Percentiles rank a stretch among this genome's conserved stretches.
Evolutionary conservation across 1,140 invertebrate genomes (phyloP).

Genomic region (Dufourea novaeangliae): DNA sequence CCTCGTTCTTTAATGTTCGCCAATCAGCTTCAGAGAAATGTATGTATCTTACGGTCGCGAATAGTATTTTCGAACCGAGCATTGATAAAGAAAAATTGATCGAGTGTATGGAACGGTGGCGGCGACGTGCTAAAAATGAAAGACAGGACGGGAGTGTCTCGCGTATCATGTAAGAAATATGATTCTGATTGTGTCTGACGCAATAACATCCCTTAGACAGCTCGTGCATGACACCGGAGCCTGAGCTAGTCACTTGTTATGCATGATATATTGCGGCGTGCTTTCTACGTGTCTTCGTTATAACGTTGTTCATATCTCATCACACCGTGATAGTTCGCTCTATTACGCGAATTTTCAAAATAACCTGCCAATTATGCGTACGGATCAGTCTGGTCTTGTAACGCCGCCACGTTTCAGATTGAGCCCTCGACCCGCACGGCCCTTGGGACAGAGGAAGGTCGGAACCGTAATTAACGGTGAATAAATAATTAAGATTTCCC

Average conservation of each 20-base stretch:
- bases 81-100: conserved; percentile 39
- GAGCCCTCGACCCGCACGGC: background rate
- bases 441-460: background rate
- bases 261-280: conserved; percentile 67
- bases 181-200: conserved; percentile 62
- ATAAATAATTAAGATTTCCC: background rate
- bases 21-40: no score
- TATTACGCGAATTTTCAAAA: conserved; percentile 64
- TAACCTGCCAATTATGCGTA: conserved; percentile 53
- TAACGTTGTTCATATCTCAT: conserved; percentile 62
- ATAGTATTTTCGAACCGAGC: background rate
- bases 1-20: no score
- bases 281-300: conserved; percentile 71
- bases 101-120: background rate
- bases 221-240: conserved; percentile 55
- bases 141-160: conserved; percentile 41
- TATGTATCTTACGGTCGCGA: background rate
- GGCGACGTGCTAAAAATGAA: conserved; percentile 33
- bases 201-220: conserved; percentile 66
- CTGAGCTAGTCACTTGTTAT: conserved; percentile 68
- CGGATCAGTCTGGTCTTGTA: background rate
- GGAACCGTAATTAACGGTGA: conserved; percentile 11
- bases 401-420: conserved; percentile 18
- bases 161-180: conserved; percentile 58
- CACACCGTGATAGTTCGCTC: conserved; percentile 55